Evolutionary conservation across 30 jellyfish, hydroid and myxozoan genomes (phyloP).

Genomic region (Catostylus mosaicus): DNA sequence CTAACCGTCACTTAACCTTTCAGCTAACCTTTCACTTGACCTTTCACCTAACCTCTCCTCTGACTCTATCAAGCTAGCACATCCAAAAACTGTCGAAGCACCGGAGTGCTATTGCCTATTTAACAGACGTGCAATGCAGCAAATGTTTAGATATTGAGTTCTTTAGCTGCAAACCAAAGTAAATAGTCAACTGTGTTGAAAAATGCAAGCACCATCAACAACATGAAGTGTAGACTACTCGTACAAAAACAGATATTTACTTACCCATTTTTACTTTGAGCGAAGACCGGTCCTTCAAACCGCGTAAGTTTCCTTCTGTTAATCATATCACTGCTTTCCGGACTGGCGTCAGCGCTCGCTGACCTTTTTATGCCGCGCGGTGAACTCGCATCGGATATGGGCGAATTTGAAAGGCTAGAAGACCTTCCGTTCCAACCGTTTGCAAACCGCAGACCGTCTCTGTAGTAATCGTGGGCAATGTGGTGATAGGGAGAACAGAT

Average conservation of each 20-base stretch:
- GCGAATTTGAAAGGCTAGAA: slow-evolving; percentile 67
- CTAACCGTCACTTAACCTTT: too few species aligned
- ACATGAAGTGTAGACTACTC: too few species aligned
- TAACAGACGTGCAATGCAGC: too few species aligned
- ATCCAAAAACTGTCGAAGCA: too few species aligned
- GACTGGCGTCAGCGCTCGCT: slow-evolving; percentile 63
- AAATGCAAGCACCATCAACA: too few species aligned
- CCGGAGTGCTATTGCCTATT: too few species aligned
- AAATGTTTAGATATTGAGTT: too few species aligned
- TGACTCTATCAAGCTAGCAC: too few species aligned
- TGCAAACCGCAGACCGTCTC: slow-evolving; percentile 36
- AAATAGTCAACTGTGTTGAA: too few species aligned
- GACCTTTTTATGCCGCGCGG: slow-evolving; percentile 63
- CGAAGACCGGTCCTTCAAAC: slow-evolving; percentile 14
- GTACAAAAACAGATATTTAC: slow-evolving; percentile 5
- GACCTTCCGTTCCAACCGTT: slow-evolving; percentile 55
- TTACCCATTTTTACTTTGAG: slow-evolving; percentile 48
- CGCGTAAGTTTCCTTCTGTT: slow-evolving; percentile 32
- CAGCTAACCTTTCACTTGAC: too few species aligned
- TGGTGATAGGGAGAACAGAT: slow-evolving; percentile 37
- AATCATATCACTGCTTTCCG: slow-evolving; percentile 40
- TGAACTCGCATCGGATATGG: slow-evolving; percentile 61
- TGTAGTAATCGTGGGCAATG: slow-evolving; percentile 37
- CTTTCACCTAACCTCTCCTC: too few species aligned
- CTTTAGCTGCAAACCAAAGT: too few species aligned